Evolutionary conservation across 2,797 vertebrate species (phyloP), one percentile per base, ranked within the genome.

Genomic region (Natrix natrix): DNA sequence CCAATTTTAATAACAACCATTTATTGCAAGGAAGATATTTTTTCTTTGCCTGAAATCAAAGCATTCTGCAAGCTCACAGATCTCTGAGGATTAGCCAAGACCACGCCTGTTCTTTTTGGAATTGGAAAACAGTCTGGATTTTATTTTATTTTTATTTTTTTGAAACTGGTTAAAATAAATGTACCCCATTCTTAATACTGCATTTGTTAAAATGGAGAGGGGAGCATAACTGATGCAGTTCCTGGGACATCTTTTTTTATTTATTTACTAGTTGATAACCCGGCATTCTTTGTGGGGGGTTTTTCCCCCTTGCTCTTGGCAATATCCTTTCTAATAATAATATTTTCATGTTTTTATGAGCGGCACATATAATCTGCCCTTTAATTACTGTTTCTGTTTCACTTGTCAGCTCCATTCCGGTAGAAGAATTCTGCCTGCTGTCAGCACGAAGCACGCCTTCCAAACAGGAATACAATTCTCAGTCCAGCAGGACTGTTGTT

Each of bases 341-440:
- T 93, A 93, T 60, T 37, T 37, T 91, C 94, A 1, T 20, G 6
- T 52, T 78, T 90, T 89, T 90, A 74, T 37, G 56, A 87, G n/a
- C 32, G 1, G 88, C 83, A 90, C 13, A 24, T 8, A 55, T 28
- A 88, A 89, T 1, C 60, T 95, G 3, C 91, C 17, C 24, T 54
- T 91, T 63, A 94, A 92, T 92, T 92, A 88, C 17, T 88, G 16
- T 0, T 3, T n/a, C 92, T 1, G 91, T 94, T 94, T 87, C n/a
- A 91, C 1, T 4, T 24, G 5, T 8, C 78, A 20, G 83, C 13
- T 92, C 60, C 26, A 92, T 94, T 4, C 8, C 89, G 86, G 55
- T n/a, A 57, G 6, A 88, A 52, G 69, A 94, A 90, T 93, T 92
- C 17, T 94, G 4, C 66, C 26, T 63, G 24, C 4, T 0, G 1